Evolutionary conservation across 1,140 invertebrate genomes (phyloP).

Genomic region (silkworm (Bombyx mori)): ASM3026992v2 NC_085124.1:5539501-5540000

Average conservation of each 20-base stretch:
- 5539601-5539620: too few relatives aligned
- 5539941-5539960: conserved; percentile 61
- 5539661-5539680: background rate
- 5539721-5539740: conserved; percentile 5
- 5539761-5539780: conserved; percentile 63
- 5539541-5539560: too few relatives aligned
- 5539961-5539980: conserved; percentile 33
- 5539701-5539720: too few relatives aligned
- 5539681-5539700: conserved; percentile 38
- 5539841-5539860: conserved; percentile 63
- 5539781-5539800: conserved; percentile 25
- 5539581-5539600: too few relatives aligned
- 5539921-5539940: conserved; percentile 54
- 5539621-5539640: too few relatives aligned
- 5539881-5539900: conserved; percentile 50
- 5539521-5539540: too few relatives aligned
- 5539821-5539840: conserved; percentile 59
- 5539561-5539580: too few relatives aligned
- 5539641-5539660: too few relatives aligned
- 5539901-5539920: conserved; percentile 67
- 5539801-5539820: conserved; percentile 25
- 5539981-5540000: conserved; percentile 22
- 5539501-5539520: too few relatives aligned
- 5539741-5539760: conserved; percentile 55
- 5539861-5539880: conserved; percentile 51